phyloP scores from a whole-genome alignment of 2,113 vertebrate species.

The Pseudorhombus dupliciocellatus region DNA sequence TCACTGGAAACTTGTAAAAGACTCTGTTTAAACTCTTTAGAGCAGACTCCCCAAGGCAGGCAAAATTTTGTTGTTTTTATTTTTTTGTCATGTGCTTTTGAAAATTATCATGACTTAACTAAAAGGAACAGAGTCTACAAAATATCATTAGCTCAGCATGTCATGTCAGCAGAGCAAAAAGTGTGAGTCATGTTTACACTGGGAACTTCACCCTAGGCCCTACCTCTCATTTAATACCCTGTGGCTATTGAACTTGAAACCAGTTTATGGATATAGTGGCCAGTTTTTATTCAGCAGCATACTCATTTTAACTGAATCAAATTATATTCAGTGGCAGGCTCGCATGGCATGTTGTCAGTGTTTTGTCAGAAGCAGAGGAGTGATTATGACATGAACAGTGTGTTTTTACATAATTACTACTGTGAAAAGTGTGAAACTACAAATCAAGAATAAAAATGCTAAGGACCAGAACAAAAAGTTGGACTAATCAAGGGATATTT shows the following conservation, averaged over 20 bases:
- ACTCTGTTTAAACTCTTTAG: background rate
- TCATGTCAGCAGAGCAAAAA: constrained; percentile 23
- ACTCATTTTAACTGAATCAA: background rate
- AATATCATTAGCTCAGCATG: background rate
- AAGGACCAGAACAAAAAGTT: no score
- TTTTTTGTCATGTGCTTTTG: background rate
- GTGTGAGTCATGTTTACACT: constrained; percentile 21
- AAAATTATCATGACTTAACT: background rate
- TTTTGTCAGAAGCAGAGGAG: background rate
- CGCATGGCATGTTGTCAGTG: background rate
- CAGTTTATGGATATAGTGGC: constrained; percentile 4
- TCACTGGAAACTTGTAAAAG: background rate
- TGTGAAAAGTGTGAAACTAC: no score
- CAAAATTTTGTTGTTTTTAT: background rate
- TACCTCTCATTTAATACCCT: background rate
- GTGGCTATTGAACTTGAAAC: constrained; percentile 27
- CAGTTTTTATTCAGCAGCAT: background rate
- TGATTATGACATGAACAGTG: no score
- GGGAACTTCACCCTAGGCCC: constrained; percentile 5
- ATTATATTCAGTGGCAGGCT: background rate
- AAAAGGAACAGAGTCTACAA: background rate
- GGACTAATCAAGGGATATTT: no score
- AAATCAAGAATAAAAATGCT: no score
- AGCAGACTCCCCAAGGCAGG: background rate
- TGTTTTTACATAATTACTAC: no score